Conservation (phyloP, 2,113 vertebrate species). For the Pseudorasbora parva region DNA sequence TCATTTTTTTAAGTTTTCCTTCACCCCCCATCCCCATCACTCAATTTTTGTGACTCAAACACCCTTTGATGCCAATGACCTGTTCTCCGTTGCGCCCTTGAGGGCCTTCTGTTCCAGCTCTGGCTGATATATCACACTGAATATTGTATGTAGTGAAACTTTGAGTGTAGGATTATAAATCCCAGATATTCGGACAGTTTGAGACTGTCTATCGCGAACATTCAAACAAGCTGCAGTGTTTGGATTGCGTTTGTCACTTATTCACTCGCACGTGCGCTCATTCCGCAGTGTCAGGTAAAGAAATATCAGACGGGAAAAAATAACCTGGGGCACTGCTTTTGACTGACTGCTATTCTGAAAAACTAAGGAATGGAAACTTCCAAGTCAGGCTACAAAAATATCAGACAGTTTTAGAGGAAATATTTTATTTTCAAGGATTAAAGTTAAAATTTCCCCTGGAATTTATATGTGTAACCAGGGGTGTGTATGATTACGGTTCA, state of each 20-base stretch:
- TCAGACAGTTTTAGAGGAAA: background rate
- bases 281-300: conserved; percentile 16
- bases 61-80: conserved; percentile 28
- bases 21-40: background rate
- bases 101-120: conserved; percentile 17
- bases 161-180: conserved; percentile 29
- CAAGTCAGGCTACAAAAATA: conserved; percentile 12
- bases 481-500: background rate
- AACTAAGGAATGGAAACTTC: conserved; percentile 16
- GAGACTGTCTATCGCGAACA: background rate
- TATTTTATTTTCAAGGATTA: conserved; percentile 7
- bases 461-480: background rate
- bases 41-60: conserved; percentile 17
- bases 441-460: background rate
- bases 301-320: conserved; percentile 25
- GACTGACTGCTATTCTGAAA: conserved; percentile 19
- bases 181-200: conserved; percentile 21
- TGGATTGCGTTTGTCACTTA: background rate
- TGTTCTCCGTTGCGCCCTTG: conserved; percentile 5
- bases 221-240: background rate
- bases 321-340: conserved; percentile 24
- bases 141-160: conserved; percentile 48
- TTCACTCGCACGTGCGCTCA: conserved; percentile 14
- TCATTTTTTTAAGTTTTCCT: conserved; percentile 30
- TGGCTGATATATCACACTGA: conserved; percentile 24